Evolutionary conservation across 2,113 vertebrate species (phyloP).

Genomic region (Melanotaenia duboulayi): DNA sequence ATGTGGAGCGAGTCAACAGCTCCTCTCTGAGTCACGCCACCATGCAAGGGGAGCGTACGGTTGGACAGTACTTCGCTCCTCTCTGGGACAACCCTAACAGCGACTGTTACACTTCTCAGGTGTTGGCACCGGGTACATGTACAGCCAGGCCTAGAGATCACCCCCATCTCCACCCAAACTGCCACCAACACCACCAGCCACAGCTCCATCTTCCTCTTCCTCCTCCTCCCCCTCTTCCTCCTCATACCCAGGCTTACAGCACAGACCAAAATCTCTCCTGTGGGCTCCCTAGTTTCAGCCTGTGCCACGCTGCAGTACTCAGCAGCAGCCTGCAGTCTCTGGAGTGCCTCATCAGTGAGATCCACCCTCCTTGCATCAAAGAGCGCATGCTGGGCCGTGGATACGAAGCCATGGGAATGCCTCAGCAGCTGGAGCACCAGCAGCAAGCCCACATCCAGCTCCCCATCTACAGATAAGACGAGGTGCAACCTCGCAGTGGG

Average conservation of each 20-base stretch:
- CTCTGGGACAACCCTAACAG: conserved; percentile 93
- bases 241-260: conserved; percentile 69
- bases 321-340: conserved; percentile 98
- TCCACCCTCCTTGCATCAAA: conserved; percentile 97
- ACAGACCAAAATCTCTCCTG: conserved; percentile 81
- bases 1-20: conserved; percentile 77
- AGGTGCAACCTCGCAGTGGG: conserved; percentile 3
- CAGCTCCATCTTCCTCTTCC: conserved; percentile 65
- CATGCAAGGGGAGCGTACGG: conserved; percentile 87
- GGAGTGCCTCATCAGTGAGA: conserved; percentile 98
- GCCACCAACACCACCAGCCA: conserved; percentile 59
- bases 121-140: conserved; percentile 84
- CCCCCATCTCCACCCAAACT: conserved; percentile 72
- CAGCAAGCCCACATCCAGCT: conserved; percentile 94
- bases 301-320: conserved; percentile 91
- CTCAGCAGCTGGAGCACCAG: conserved; percentile 92
- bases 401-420: conserved; percentile 91
- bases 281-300: conserved; percentile 84
- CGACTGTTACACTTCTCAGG: conserved; percentile 90
- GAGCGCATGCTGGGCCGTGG: conserved; percentile 97
- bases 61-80: conserved; percentile 88
- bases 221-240: conserved; percentile 38
- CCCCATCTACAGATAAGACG: conserved; percentile 92
- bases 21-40: conserved; percentile 87
- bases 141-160: conserved; percentile 71